Percentiles rank a stretch among this genome's conserved stretches.
phyloP scores from a whole-genome alignment of 30 jellyfish, hydroid and myxozoan genomes.

The Cassiopea xamachana region DNA sequence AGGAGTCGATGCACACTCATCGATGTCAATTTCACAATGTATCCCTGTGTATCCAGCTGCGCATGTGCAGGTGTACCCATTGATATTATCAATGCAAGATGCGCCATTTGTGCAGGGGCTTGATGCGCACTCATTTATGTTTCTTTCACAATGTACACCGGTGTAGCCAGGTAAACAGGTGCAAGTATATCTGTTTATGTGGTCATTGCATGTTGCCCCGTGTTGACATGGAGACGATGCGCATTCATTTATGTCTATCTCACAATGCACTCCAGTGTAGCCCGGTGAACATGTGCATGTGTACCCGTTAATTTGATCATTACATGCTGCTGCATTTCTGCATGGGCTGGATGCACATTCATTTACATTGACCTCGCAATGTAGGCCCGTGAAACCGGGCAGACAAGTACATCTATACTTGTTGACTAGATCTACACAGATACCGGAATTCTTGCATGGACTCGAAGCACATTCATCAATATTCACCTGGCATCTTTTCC shows the following conservation, averaged over 20 bases:
- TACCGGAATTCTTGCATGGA: conserved; percentile 69
- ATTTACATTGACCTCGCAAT: conserved; percentile 52
- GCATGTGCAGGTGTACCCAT: conserved; percentile 58
- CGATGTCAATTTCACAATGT: conserved; percentile 44
- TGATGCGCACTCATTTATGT: conserved; percentile 57
- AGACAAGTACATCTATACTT: conserved; percentile 48
- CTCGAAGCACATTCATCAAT: conserved; percentile 66
- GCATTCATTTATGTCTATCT: conserved; percentile 62
- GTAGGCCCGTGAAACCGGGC: conserved; percentile 67
- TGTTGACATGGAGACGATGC: conserved; percentile 70
- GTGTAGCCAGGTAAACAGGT: conserved; percentile 68
- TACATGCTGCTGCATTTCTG: conserved; percentile 58
- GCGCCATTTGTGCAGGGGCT: conserved; percentile 59
- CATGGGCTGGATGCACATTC: conserved; percentile 72
- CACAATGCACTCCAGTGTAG: conserved; percentile 61
- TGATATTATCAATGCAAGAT: conserved; percentile 47
- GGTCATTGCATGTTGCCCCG: conserved; percentile 62
- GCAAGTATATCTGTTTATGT: conserved; percentile 35
- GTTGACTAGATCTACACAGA: conserved; percentile 67
- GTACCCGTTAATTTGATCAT: conserved; percentile 53
- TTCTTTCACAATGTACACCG: conserved; percentile 40
- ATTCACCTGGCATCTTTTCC: conserved; percentile 60
- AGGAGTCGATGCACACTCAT: conserved; percentile 63
- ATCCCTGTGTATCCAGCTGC: conserved; percentile 58
- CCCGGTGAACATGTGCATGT: conserved; percentile 61